Conservation (phyloP, 2,113 vertebrate genomes). For the Saccopteryx leptura region DNA sequence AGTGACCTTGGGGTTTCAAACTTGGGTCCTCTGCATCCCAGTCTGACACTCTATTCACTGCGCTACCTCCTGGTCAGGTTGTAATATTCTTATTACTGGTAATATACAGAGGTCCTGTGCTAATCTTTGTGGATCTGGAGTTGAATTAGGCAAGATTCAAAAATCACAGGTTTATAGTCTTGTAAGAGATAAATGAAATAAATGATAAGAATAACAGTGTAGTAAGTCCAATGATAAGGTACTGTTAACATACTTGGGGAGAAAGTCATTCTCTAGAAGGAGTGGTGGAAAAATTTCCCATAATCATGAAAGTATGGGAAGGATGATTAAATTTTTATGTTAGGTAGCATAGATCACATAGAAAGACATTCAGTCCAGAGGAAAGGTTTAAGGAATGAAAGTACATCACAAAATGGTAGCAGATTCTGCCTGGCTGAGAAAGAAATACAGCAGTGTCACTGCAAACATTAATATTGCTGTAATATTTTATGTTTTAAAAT, state of each 20-base stretch:
- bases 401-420: background rate
- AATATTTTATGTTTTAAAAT: background rate
- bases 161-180: background rate
- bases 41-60: too few relatives aligned
- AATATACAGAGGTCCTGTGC: background rate
- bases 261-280: background rate
- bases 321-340: background rate
- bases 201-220: background rate
- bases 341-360: background rate
- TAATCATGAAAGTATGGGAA: background rate
- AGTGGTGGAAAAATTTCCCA: background rate
- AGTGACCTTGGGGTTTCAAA: too few relatives aligned
- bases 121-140: background rate
- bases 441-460: background rate
- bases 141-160: background rate
- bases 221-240: background rate
- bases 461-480: background rate
- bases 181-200: background rate
- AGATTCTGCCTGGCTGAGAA: background rate
- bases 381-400: background rate
- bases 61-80: too few relatives aligned
- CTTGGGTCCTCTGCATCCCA: too few relatives aligned
- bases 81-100: background rate
- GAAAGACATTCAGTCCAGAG: background rate
- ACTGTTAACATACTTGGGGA: background rate